Evolutionary conservation across 2,888 invertebrate species (phyloP), one percentile per base, ranked within the genome.

Genomic region (Cheilosia urbana): DNA sequence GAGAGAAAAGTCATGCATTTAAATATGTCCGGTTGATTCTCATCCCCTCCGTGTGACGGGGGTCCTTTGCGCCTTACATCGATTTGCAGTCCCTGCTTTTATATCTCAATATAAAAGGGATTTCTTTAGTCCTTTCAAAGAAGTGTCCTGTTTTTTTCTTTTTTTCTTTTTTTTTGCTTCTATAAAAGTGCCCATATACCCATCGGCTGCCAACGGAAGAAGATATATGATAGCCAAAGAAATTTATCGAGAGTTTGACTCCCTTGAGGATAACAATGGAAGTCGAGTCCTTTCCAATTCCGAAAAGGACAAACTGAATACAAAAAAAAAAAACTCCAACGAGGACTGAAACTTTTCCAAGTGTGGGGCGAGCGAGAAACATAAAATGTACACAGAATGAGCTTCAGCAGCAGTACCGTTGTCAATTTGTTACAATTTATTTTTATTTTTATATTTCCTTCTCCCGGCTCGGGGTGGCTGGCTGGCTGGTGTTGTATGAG

Each of bases 391-490:
- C 80, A 83, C 37, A 37, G 68, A 63, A 73, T 62, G 78, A 68
- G 68, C 60, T 77, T 72, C 57, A 71, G 60, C 45, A 65, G 66
- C 45, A 68, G 60, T 76, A 80, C 60, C 80, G 69, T 85, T 85
- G 85, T 85, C 85, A 85, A 85, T 85, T 85, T 85, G 85, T 85
- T 72, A 80, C 80, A 85, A 85, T 85, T 80, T 85, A 85, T 85
- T 85, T 85, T 85, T 85, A 85, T 76, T 85, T 85, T 85, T 80
- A 85, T 85, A 85, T 85, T 85, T 85, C 71, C 76, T 72, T 47
- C 49, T 9, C 37, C 58, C 7, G 42, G 7, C 13, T 37, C 30
- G 30, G 27, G 55, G 24, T 58, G 49, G 40, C 66, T 30, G 47
- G 45, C 60, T 58, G 49, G 40, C 66, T 30, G 47, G 45, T 71